Base-by-base conservation (phyloP, 1,140 invertebrate genomes). In the Leptinotarsa texana region DNA sequence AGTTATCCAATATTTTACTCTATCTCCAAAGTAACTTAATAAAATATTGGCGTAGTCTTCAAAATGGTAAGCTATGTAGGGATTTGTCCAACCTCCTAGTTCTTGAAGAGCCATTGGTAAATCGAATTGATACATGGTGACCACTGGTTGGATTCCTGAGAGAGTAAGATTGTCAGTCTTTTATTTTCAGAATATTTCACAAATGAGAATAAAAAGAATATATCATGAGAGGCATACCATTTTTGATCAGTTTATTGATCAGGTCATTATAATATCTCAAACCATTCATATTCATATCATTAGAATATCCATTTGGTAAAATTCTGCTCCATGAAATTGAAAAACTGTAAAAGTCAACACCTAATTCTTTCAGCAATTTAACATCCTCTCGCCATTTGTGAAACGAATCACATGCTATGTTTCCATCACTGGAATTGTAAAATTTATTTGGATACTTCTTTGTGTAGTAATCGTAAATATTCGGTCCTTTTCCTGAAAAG, bases 211-310 rank as follows among this genome's bases (percentile, higher is more conserved):
- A 2, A 42, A 42, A 1, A 11, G 2, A 42, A 42, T 42, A 42
- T 11, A 42, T 42, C 33, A 42, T 42, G 33, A 42, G 33, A 11
- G 0, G 8, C 63, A 47, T 73, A 73, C 87, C 87, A 62, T 89
- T 86, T 51, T 84, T 84, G 0, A 89, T 78, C 3, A 92, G 82
- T 74, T 88, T 88, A 79, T 91, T 84, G 13, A 92, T 88, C 0
- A 93, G 81, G 33, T 88, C 87, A 74, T 91, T 89, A 82, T 93
- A 93, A 80, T 92, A 92, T 5, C 87, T 82, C 3, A 90, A 78
- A 22, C 91, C 91, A 70, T 88, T 87, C 42, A 87, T 83, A 79
- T 91, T 92, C 0, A 91, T 78, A 17, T 85, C 75, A 76, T 88
- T 85, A 3, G 83, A 79, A 33, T 63, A 78, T 18, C 81, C 81